A percentile compares a stretch with the other conserved stretches of the same genome.
Conservation (phyloP, 2,888 invertebrate genomes). For the Pseudolycoriella hygida region DNA sequence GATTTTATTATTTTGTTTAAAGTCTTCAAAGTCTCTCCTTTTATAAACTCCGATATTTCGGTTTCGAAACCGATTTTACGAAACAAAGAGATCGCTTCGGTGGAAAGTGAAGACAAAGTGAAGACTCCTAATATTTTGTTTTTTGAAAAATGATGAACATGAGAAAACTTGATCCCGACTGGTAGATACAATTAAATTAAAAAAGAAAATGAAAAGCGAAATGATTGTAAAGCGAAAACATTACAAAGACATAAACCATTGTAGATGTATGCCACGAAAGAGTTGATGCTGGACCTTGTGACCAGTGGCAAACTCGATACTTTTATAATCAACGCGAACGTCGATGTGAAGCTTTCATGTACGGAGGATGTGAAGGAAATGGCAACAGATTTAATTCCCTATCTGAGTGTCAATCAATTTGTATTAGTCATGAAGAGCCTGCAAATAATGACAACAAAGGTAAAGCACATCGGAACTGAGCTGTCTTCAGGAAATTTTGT, state of each 20-base stretch:
- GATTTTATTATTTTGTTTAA: neutral
- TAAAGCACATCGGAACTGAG: constrained; percentile 13
- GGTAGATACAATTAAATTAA: too few species aligned
- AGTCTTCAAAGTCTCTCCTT: too few species aligned
- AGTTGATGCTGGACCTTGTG: constrained; percentile 53
- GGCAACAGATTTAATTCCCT: constrained; percentile 62
- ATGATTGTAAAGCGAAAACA: too few species aligned
- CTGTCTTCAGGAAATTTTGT: neutral
- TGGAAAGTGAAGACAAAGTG: too few species aligned
- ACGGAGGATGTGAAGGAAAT: constrained; percentile 71
- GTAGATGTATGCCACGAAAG: constrained; percentile 55
- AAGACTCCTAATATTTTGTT: too few species aligned
- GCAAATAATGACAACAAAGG: constrained; percentile 15
- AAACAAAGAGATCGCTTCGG: too few species aligned
- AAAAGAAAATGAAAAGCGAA: too few species aligned
- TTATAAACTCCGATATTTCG: too few species aligned
- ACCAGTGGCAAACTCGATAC: constrained; percentile 37
- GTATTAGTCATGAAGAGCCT: constrained; percentile 24
- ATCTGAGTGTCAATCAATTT: constrained; percentile 58
- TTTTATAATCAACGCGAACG: constrained; percentile 45
- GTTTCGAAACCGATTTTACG: too few species aligned
- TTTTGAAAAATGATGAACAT: too few species aligned
- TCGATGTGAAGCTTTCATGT: constrained; percentile 50
- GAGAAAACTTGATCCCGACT: too few species aligned
- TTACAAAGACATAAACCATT: neutral